Evolutionary conservation across 2,888 invertebrate genomes (phyloP), one percentile per base, ranked within the genome.

Genomic region (Volucella inflata): DNA sequence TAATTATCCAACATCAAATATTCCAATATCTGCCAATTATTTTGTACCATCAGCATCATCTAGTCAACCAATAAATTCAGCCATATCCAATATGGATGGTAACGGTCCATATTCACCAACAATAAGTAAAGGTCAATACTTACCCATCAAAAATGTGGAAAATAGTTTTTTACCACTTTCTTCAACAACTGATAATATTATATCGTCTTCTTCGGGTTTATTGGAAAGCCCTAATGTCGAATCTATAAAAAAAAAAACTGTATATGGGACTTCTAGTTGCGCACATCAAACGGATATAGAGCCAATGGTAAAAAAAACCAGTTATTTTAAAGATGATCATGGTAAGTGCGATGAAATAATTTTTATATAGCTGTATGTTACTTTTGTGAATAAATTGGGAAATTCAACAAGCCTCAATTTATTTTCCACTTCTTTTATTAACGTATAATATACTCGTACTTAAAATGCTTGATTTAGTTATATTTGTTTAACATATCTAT

Each of bases 51-150:
- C 91, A 87, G 90, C 90, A 6, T 30, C 30, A 75, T 91, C 91
- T 90, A 91, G 91, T 91, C 91, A 91, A 87, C 91, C 90, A 17
- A 89, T 90, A 10, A 87, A 82, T 59, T 64, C 81, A 36, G 70
- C 74, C 46, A 62, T 85, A 10, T 59, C 78, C 17, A 21, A 88
- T 36, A 88, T 89, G 81, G 88, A 59, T 65, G 87, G 60, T 65
- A 72, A 71, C 21, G 74, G 53, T 30, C 59, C 65, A 53, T 67
- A 70, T 60, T 55, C 76, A 12, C 40, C 67, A 53, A 77, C 65
- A 40, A 53, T 76, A 59, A 75, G 67, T 42, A 71, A 78, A 60
- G 82, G 87, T 59, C 75, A 83, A 46, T 82, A 85, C 76, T 53
- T 87, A 51, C 87, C 87, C 42, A 70, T 84, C 40, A 82, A 85